phyloP scores from a whole-genome alignment of 2,797 vertebrate genomes.

The Coregonus ussuriensis region DNA sequence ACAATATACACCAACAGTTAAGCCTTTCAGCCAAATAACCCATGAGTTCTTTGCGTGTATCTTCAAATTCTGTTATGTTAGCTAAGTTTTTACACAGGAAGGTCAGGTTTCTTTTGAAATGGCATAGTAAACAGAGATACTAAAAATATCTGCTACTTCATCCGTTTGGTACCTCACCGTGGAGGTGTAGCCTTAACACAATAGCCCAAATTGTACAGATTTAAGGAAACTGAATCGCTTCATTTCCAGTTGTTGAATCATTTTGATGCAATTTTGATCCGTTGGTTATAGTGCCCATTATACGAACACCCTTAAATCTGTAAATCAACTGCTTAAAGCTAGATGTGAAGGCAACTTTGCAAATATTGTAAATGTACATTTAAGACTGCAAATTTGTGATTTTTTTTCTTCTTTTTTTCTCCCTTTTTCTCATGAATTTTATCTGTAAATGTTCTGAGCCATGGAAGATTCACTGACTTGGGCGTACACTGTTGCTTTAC shows the following conservation, averaged over 20 bases:
- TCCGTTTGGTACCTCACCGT: conserved; percentile 21
- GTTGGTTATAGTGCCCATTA: conserved; percentile 24
- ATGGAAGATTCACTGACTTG: background rate
- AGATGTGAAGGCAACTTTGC: conserved; percentile 1
- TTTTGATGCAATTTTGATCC: background rate
- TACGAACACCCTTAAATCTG: conserved; percentile 8
- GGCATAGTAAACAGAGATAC: background rate
- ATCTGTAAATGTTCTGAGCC: conserved; percentile 14
- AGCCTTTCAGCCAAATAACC: background rate
- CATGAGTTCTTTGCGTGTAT: background rate
- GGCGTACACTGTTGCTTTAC: no score
- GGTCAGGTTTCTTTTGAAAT: conserved; percentile 16
- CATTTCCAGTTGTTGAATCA: background rate
- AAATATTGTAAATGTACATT: conserved; percentile 2
- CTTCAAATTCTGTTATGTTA: no score
- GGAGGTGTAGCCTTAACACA: conserved; percentile 4
- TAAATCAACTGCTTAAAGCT: conserved; percentile 4
- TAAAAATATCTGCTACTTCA: background rate
- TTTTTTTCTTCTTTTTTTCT: background rate
- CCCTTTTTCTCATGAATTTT: background rate
- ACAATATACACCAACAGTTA: background rate
- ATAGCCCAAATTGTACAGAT: background rate
- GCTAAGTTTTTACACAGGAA: conserved; percentile 4
- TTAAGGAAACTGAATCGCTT: conserved; percentile 10
- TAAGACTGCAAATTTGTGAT: background rate